Evolutionary conservation across 2,797 vertebrate genomes (phyloP), one percentile per base, ranked within the genome.

Genomic region (Echiichthys vipera): DNA sequence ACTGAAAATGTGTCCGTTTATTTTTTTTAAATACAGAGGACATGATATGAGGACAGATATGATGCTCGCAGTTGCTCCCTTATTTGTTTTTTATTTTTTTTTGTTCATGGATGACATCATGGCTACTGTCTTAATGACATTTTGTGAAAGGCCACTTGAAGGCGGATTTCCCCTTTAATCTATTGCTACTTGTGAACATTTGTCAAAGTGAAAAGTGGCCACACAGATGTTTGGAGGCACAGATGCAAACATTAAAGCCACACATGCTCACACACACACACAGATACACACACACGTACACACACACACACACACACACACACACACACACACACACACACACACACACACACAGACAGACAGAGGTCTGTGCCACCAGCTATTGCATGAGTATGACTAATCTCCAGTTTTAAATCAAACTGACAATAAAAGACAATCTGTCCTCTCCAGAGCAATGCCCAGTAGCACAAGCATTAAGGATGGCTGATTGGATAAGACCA

Each of bases 401-500:
- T 89, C 64, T 79, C 47, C 54, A 78, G 69, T 85, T 89, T 74
- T 57, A 86, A 89, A 89, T 89, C 84, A 84, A 85, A 77, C 70
- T 86, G 80, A 89, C 88, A 91, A 85, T 82, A 85, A 84, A 87
- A 88, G 77, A 76, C 85, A 83, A 81, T 85, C 84, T 87, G 78
- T 89, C 74, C 72, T 83, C 82, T 85, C 86, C 74, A 84, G 74
- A 89, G 62, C 68, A 85, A 83, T 83, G 72, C 76, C 89, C 83
- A 76, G 54, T 67, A 67, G 80, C 80, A 71, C 51, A 58, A 83
- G 77, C 64, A 81, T 89, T 85, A 79, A 73, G 64, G 68, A 71
- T 77, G 74, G 81, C 73, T 89, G 84, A 92, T 84, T 88, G 85
- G 89, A 89, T 90, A 84, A 87, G 70, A 89, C 74, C 85, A 78